Evolutionary conservation across 2,888 invertebrate genomes (phyloP).

Genomic region (Torymus aiolomorphi): DNA sequence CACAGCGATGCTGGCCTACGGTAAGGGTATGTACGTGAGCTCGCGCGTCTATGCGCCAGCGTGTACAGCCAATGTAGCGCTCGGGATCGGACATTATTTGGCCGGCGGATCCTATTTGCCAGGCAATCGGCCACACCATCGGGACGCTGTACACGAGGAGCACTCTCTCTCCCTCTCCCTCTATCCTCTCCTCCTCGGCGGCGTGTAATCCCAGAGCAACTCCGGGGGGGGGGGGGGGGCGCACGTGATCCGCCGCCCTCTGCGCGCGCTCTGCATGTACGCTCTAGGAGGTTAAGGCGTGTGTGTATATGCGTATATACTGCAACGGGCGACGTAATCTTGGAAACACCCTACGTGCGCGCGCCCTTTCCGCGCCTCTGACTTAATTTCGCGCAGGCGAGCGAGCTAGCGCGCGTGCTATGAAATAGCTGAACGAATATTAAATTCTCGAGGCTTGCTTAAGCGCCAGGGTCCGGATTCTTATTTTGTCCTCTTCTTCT

Average conservation of each 20-base stretch:
- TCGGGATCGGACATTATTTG: slow-evolving; percentile 61
- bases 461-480: too few species aligned
- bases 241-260: too few species aligned
- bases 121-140: slow-evolving; percentile 62
- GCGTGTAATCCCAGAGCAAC: slow-evolving; percentile 59
- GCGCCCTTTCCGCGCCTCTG: neutral
- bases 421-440: slow-evolving; percentile 1
- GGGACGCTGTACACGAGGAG: neutral
- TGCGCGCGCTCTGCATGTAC: too few species aligned
- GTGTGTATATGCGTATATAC: neutral
- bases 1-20: neutral
- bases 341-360: slow-evolving; percentile 1
- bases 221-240: too few species aligned
- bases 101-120: slow-evolving; percentile 68
- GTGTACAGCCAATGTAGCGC: slow-evolving; percentile 28
- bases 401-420: neutral
- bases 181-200: neutral
- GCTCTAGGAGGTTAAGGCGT: neutral
- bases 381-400: neutral
- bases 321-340: neutral
- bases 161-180: too few species aligned
- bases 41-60: neutral
- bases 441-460: too few species aligned
- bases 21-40: neutral
- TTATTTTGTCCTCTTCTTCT: too few species aligned